Evolutionary conservation across 2,113 vertebrate species (phyloP), one percentile per base, ranked within the genome.

Genomic region (Xenopus borealis): DNA sequence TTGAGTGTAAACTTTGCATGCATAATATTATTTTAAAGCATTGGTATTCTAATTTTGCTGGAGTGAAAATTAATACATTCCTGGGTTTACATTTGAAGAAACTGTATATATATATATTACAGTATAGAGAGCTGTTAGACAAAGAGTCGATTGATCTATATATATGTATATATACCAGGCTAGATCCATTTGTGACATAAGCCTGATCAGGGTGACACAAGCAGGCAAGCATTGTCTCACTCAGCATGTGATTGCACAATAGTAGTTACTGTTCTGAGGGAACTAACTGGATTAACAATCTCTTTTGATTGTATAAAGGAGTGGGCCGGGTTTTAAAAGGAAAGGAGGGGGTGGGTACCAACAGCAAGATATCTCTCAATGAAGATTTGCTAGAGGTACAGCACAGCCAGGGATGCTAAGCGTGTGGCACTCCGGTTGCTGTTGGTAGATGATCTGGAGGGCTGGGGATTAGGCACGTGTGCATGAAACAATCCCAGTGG

Each of bases 231-330:
- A 77, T 77, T 77, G 69, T 77, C 74, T 77, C 74, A 77, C 74
- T 30, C 74, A 64, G 69, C 74, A 70, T 77, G 74, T 77, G 74
- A 77, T 69, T 70, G 64, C 11, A 70, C 74, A 77, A 77, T 77
- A 45, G 74, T 55, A 55, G 46, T 57, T 63, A 70, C 66, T 77
- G 74, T 77, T 63, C 74, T 46, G 4, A 14, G 16, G 59, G 50
- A 77, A 77, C 74, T 70, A 64, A 46, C 72, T 62, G 64, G 50
- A 14, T 67, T 67, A 61, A 61, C 18, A 75, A 14, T 23, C 65
- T 50, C n/a, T 62, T 33, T 67, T 75, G 66, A 62, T 59, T 70
- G 50, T 59, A 64, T 64, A 45, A 58, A 64, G 46, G 59, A 76
- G 14, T 57, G 46, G 53, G 23, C 16, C 55, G 73, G 10, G 61